These are phyloP conservation scores for Acanthosoma haemorrhoidale DNA, from an alignment of 2,888 invertebrate genomes.

Conservation along the genomic window DNA sequence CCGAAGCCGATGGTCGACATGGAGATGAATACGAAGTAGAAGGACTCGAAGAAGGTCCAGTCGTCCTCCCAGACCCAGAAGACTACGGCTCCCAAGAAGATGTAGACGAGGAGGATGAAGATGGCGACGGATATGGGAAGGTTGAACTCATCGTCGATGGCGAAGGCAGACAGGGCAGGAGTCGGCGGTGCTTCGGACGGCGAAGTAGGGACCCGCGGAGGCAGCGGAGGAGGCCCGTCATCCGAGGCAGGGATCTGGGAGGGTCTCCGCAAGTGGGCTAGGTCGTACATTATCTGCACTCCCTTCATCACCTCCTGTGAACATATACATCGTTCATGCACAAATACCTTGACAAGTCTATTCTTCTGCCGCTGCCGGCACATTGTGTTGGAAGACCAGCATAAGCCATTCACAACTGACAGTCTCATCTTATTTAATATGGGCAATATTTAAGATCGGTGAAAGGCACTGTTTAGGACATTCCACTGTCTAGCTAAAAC, in stretches of 20 bases:
- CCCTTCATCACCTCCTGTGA: slow-evolving; percentile 77
- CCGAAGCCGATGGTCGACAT: slow-evolving; percentile 97
- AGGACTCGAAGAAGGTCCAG: slow-evolving; percentile 89
- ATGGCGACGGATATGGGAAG: slow-evolving; percentile 87
- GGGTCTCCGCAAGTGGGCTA: slow-evolving; percentile 49
- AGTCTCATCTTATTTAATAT: no score
- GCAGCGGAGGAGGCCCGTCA: slow-evolving; percentile 19
- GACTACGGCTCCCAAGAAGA: slow-evolving; percentile 76
- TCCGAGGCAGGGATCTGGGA: slow-evolving; percentile 43
- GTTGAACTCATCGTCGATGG: slow-evolving; percentile 90
- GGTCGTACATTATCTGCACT: slow-evolving; percentile 72
- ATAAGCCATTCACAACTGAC: no score
- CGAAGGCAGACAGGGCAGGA: slow-evolving; percentile 70
- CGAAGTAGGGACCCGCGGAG: slow-evolving; percentile 36
- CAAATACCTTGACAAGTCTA: no score
- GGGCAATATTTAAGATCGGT: no score
- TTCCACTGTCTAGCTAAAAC: no score
- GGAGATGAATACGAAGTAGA: slow-evolving; percentile 95
- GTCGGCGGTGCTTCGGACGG: slow-evolving; percentile 47
- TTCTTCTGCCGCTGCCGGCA: no score
- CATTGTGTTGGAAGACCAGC: no score
- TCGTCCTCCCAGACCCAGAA: slow-evolving; percentile 73
- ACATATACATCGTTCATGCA: no score
- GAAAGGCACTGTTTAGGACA: no score
- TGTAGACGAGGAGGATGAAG: slow-evolving; percentile 74